Conservation (phyloP, 1,140 invertebrate species). For the Lamellibrachia luymesi region DNA sequence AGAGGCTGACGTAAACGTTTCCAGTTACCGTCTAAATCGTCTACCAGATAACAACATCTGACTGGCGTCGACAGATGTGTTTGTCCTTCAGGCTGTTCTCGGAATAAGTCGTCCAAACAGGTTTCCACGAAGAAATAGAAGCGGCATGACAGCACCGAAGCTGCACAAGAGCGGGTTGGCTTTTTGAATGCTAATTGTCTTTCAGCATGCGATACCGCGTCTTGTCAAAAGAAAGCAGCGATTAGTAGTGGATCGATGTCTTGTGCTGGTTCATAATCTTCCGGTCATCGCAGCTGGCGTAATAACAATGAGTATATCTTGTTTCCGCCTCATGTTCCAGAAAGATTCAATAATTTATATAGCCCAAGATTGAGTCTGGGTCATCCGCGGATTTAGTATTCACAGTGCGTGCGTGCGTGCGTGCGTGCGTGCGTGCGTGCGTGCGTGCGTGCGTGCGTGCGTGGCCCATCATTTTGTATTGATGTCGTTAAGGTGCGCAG, state of each 20-base stretch:
- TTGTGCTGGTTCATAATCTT: background rate
- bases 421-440: conserved; percentile 25
- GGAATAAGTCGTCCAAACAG: background rate
- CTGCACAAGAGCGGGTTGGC: background rate
- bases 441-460: conserved; percentile 16
- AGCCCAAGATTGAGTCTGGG: too few relatives aligned
- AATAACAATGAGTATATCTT: background rate
- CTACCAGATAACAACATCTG: background rate
- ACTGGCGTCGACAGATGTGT: background rate
- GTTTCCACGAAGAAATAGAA: background rate
- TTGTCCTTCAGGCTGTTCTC: too few relatives aligned
- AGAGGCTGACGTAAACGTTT: background rate
- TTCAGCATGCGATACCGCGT: background rate
- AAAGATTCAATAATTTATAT: too few relatives aligned
- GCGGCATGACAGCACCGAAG: background rate
- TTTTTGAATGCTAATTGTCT: background rate
- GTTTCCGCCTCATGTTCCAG: too few relatives aligned
- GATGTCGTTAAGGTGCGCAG: too few relatives aligned
- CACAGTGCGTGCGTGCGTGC: conserved; percentile 14
- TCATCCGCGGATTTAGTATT: too few relatives aligned
- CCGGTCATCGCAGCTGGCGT: background rate
- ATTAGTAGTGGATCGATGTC: background rate
- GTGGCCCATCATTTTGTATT: background rate
- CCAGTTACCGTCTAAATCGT: background rate
- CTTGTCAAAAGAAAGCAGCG: background rate